Evolutionary conservation across 2,113 vertebrate genomes (phyloP).

Genomic region (Nasalis larvatus): DNA sequence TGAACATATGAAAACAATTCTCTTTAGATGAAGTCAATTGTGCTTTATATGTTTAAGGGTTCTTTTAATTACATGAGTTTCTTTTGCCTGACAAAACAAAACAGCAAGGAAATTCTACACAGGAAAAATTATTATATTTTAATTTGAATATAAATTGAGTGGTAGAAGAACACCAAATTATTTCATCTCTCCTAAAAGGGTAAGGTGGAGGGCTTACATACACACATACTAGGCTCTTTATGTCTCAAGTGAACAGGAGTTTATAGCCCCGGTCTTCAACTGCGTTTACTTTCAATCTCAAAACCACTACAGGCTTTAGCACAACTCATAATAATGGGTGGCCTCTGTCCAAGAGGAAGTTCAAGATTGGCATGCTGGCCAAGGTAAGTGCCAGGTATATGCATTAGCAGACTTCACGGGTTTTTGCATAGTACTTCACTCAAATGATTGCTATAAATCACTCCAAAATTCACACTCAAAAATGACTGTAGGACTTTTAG

Average conservation of each 20-base stretch:
- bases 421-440: conserved; percentile 58
- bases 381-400: not conserved
- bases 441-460: conserved; percentile 65
- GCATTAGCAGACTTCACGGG: conserved; percentile 44
- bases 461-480: conserved; percentile 61
- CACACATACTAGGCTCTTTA: not conserved
- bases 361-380: not conserved
- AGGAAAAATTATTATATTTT: conserved; percentile 30
- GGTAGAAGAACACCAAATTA: conserved; percentile 2
- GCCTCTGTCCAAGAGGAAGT: not conserved
- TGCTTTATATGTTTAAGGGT: conserved; percentile 6
- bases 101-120: not conserved
- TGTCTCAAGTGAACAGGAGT: not conserved
- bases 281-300: not conserved
- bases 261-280: not conserved
- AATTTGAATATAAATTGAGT: not conserved
- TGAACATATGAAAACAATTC: conserved; percentile 39
- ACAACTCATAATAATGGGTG: not conserved
- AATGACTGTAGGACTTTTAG: conserved; percentile 8
- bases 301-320: not conserved
- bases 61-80: conserved; percentile 23
- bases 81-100: conserved; percentile 16
- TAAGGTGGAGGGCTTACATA: conserved; percentile 5
- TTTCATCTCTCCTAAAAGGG: not conserved
- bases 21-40: conserved; percentile 33